Percentiles rank a stretch among this genome's conserved stretches.
Conservation (phyloP, 1,140 invertebrate genomes). For the Halesus radiatus region DNA sequence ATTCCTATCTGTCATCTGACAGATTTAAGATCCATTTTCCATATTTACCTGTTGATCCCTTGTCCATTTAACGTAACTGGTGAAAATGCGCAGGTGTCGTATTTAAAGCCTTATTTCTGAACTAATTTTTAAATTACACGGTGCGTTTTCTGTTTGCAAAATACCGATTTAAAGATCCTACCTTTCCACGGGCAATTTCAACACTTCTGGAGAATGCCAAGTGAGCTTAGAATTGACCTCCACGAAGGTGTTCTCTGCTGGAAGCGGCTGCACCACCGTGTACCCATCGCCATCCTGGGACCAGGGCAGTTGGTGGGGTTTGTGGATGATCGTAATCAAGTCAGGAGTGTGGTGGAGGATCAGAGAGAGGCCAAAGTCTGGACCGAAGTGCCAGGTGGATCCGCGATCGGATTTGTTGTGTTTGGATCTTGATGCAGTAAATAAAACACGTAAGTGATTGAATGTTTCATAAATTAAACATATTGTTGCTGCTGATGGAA, state of each 20-base stretch:
- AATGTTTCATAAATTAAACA: no score
- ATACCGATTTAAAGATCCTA: not conserved
- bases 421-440: not conserved
- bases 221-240: not conserved
- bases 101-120: no score
- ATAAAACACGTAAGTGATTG: no score
- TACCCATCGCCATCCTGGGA: not conserved
- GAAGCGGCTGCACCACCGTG: not conserved
- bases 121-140: no score
- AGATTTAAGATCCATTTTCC: no score
- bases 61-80: no score
- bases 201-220: not conserved
- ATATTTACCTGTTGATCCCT: no score
- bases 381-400: slow-evolving; percentile 30
- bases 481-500: no score
- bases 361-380: slow-evolving; percentile 34
- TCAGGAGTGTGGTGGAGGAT: slow-evolving; percentile 25
- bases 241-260: not conserved
- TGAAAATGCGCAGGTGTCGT: no score
- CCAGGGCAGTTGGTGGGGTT: slow-evolving; percentile 18
- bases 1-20: no score
- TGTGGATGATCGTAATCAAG: slow-evolving; percentile 16
- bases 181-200: slow-evolving; percentile 6
- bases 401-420: not conserved
- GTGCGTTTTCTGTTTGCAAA: no score